Percentiles rank a stretch among this genome's conserved stretches.
Evolutionary conservation across 37 sponge, comb jelly and placozoan species (phyloP).

Genomic region (Hormiphora californensis): DNA sequence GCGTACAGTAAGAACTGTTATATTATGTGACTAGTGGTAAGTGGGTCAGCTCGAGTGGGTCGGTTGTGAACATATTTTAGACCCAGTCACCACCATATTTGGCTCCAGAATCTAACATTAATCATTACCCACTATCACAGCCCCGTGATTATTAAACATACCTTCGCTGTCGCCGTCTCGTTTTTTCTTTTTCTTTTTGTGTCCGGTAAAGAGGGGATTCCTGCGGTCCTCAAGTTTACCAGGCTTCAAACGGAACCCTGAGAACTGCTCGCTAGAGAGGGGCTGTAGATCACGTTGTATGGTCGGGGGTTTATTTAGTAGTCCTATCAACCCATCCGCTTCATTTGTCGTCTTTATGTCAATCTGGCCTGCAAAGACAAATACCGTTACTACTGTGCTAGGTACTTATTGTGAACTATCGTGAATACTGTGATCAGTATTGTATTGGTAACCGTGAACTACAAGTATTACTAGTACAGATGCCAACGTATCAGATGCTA

Average conservation of each 20-base stretch:
- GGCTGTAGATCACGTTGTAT: constrained; percentile 7
- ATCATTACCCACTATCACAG: not conserved
- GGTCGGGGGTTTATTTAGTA: not conserved
- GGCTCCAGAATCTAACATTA: no score
- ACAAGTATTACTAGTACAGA: no score
- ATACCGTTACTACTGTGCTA: not conserved
- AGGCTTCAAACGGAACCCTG: constrained; percentile 20
- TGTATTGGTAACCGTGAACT: no score
- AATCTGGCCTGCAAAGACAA: constrained; percentile 1
- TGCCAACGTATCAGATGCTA: not conserved
- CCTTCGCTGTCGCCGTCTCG: constrained; percentile 21
- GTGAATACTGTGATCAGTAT: no score
- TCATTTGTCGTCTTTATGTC: not conserved
- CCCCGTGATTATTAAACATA: not conserved
- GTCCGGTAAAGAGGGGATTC: not conserved
- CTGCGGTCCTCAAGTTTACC: constrained; percentile 1
- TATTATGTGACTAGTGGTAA: no score
- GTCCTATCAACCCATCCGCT: constrained; percentile 10
- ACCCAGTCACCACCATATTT: no score
- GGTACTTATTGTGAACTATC: no score
- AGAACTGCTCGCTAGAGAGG: not conserved
- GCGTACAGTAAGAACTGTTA: no score
- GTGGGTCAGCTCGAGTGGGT: no score
- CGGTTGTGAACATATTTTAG: no score
- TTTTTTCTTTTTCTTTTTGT: constrained; percentile 37